These are phyloP conservation scores for Gonocerus acuteangulatus DNA, from an alignment of 2,888 invertebrate genomes.

Conservation along the genomic window DNA sequence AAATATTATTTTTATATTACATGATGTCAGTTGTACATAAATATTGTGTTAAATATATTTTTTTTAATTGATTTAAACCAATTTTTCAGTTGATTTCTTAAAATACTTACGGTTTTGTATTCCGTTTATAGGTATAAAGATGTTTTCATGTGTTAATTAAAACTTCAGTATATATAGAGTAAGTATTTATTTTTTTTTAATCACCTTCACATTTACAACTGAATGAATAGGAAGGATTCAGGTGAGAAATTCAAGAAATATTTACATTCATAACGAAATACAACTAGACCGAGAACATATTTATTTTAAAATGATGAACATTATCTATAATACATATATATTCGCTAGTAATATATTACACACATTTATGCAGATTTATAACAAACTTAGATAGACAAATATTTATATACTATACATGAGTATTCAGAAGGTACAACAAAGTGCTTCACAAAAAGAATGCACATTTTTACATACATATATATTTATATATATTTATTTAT, in stretches of 20 bases:
- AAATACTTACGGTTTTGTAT: too few species aligned
- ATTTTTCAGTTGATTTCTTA: too few species aligned
- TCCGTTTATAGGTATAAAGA: too few species aligned
- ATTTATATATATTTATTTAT: conserved; percentile 2
- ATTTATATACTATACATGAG: conserved; percentile 31
- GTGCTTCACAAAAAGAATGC: conserved; percentile 32
- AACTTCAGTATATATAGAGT: too few species aligned
- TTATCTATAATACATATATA: conserved; percentile 31
- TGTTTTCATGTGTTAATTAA: too few species aligned
- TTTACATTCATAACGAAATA: conserved; percentile 18
- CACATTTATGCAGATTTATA: conserved; percentile 33
- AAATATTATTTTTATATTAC: too few species aligned
- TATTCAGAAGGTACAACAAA: conserved; percentile 35
- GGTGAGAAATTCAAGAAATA: conserved; percentile 1
- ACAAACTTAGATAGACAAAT: conserved; percentile 30
- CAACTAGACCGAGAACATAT: conserved; percentile 29
- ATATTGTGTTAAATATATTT: too few species aligned
- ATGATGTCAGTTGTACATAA: too few species aligned
- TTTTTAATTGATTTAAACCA: too few species aligned
- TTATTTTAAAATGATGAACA: conserved; percentile 30
- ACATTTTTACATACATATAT: conserved; percentile 26
- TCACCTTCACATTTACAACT: conserved; percentile 18
- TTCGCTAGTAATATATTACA: conserved; percentile 33
- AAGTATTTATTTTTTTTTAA: conserved; percentile 23
- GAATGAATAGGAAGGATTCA: conserved; percentile 12